Conservation (phyloP, 2,113 vertebrate genomes). For the Natator depressus region DNA sequence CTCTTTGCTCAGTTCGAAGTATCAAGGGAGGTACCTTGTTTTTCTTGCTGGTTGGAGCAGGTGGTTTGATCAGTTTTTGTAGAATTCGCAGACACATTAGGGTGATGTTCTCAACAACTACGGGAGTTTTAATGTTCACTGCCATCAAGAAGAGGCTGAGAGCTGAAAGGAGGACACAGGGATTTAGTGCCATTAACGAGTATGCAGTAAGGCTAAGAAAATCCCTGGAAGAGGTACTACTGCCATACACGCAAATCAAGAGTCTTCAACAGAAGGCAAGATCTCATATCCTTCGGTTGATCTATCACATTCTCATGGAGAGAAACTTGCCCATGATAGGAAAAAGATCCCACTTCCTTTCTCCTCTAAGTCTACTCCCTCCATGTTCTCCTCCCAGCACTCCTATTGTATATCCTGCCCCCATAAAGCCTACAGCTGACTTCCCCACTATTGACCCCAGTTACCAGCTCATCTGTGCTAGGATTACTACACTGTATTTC, state of each 20-base stretch:
- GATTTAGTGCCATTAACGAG: rapidly evolving
- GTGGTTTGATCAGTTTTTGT: constrained; percentile 97
- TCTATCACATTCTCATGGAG: neutral
- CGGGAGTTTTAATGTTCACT: constrained; percentile 97
- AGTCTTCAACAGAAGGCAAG: neutral
- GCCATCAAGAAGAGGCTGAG: constrained; percentile 98
- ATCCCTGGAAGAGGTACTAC: neutral
- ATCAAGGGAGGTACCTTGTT: constrained; percentile 87
- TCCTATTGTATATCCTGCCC: neutral
- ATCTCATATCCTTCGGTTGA: neutral
- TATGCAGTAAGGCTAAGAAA: neutral
- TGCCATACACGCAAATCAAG: rapidly evolving
- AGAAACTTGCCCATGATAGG: neutral
- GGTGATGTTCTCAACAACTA: constrained; percentile 99
- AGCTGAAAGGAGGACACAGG: constrained; percentile 73
- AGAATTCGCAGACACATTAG: constrained; percentile 98
- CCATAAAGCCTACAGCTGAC: neutral
- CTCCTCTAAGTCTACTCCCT: neutral
- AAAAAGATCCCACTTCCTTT: neutral
- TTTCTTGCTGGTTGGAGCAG: constrained; percentile 98
- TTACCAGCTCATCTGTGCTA: neutral
- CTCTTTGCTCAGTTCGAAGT: neutral
- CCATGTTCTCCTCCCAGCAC: neutral
- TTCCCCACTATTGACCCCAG: neutral
- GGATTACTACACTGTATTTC: neutral